Base-by-base conservation (phyloP, 2,113 vertebrate genomes). In the Melanerpes formicivorus region DNA sequence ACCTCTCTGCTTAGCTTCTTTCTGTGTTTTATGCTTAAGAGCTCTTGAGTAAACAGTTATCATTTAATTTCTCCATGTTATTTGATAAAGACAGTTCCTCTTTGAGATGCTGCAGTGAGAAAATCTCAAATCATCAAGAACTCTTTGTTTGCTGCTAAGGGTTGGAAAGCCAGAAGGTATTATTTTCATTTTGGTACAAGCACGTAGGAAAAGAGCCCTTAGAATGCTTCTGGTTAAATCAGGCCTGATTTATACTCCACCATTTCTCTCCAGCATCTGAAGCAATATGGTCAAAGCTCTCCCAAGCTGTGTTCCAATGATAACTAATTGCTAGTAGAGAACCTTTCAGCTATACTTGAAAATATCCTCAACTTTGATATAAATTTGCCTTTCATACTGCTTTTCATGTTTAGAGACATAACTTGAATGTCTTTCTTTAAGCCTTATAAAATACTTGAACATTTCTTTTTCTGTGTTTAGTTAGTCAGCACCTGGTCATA, bases 401-500 rank as follows among this genome's bases (percentile, higher is more conserved):
- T 75, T 93, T 88, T 87, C 58, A 32, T 87, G 56, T 44, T 44
- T 56, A 93, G 26, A 89, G 60, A 8, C 9, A 10, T 66, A 58
- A 56, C 40, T 70, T 8, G 6, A 32, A 37, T n/a, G 30, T 79
- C 32, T 80, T 70, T 77, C 67, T 78, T 67, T 90, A 52, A 90
- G 26, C 50, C 52, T 93, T 87, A 21, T 29, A 50, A 83, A 87
- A 67, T 64, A 80, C 18, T 91, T 83, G 32, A 80, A 87, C 59
- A 26, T 76, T 95, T 86, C 42, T 95, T 88, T 6, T 10, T 21
- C 34, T 44, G 34, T 82, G 58, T 85, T 86, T 93, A 91, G 91
- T 95, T 96, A 94, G 92, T 84, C 90, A 95, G 69, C 1, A 4
- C 55, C 59, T 81, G 26, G 30, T 85, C 83, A 87, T 69, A 76